Conservation (phyloP, 53 echinoderm and acorn worm genomes). For the Echinometra lucunter region DNA sequence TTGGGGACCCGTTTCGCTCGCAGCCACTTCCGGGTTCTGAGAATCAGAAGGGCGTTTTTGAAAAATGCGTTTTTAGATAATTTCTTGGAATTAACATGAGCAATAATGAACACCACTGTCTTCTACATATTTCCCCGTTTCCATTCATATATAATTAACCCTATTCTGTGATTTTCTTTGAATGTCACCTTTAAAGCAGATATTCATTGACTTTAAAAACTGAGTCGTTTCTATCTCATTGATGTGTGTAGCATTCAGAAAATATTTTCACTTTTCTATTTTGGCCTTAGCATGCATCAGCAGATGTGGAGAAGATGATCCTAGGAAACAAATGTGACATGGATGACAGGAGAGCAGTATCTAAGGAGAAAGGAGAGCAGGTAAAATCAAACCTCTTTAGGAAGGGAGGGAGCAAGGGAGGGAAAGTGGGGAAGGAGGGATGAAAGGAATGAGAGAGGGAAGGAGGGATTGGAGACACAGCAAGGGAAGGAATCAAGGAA, state of each 20-base stretch:
- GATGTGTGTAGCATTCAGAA: neutral
- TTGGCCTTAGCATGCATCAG: conserved; percentile 87
- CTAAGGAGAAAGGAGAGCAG: conserved; percentile 98
- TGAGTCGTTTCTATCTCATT: neutral
- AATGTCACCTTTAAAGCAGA: too few relatives aligned
- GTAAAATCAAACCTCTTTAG: conserved; percentile 74
- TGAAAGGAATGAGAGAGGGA: neutral
- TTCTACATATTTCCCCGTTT: too few relatives aligned
- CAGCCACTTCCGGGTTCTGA: too few relatives aligned
- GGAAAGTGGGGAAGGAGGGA: neutral
- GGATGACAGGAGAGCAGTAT: conserved; percentile 96
- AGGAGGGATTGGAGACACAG: neutral
- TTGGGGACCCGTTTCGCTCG: too few relatives aligned
- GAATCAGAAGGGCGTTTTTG: too few relatives aligned
- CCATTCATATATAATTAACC: too few relatives aligned
- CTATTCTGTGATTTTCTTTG: too few relatives aligned
- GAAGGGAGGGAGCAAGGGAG: neutral
- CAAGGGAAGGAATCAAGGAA: neutral
- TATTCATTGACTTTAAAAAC: too few relatives aligned
- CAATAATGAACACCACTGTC: too few relatives aligned
- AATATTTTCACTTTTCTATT: neutral
- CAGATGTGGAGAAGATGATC: conserved; percentile 99
- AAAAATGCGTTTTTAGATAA: too few relatives aligned
- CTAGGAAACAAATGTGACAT: conserved; percentile 99
- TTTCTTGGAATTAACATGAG: too few relatives aligned